Percentiles rank a stretch among this genome's conserved stretches.
phyloP scores from a whole-genome alignment of 2,888 invertebrate genomes.

The Uropetala carovei region DNA sequence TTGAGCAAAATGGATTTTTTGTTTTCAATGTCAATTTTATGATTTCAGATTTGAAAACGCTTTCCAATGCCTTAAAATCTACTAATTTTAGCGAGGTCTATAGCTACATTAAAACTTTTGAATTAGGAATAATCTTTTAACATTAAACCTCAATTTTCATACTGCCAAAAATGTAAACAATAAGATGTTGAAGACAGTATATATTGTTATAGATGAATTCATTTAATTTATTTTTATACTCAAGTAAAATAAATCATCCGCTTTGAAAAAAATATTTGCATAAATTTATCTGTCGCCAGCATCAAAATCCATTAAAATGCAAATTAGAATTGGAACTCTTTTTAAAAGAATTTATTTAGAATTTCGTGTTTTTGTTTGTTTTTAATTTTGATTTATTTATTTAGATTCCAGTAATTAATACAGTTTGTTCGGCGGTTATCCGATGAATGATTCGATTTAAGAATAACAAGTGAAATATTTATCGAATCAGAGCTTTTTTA shows the following conservation, averaged over 20 bases:
- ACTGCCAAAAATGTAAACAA: too few relatives aligned
- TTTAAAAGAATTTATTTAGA: slow-evolving; percentile 14
- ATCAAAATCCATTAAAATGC: neutral
- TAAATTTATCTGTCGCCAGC: neutral
- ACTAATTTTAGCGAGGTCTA: too few relatives aligned
- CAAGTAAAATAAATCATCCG: neutral
- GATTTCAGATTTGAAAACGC: too few relatives aligned
- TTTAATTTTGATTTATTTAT: slow-evolving; percentile 32
- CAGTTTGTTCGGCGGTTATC: neutral
- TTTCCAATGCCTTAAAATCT: too few relatives aligned
- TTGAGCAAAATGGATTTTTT: too few relatives aligned
- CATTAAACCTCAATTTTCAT: too few relatives aligned
- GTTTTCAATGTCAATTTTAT: too few relatives aligned
- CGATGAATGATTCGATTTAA: slow-evolving; percentile 38
- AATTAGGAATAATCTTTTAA: too few relatives aligned
- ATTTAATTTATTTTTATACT: too few relatives aligned
- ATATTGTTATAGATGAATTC: too few relatives aligned
- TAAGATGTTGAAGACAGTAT: too few relatives aligned
- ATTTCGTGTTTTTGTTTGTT: slow-evolving; percentile 10
- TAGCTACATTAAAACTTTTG: too few relatives aligned
- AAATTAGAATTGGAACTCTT: neutral
- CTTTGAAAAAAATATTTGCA: neutral
- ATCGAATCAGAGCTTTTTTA: neutral
- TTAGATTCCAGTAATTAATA: slow-evolving; percentile 24
- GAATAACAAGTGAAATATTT: neutral